A percentile compares a stretch with the other conserved stretches of the same genome.
These are phyloP conservation scores for Eubucco bourcierii DNA, from an alignment of 2,113 vertebrate genomes.

Conservation along the genomic window DNA sequence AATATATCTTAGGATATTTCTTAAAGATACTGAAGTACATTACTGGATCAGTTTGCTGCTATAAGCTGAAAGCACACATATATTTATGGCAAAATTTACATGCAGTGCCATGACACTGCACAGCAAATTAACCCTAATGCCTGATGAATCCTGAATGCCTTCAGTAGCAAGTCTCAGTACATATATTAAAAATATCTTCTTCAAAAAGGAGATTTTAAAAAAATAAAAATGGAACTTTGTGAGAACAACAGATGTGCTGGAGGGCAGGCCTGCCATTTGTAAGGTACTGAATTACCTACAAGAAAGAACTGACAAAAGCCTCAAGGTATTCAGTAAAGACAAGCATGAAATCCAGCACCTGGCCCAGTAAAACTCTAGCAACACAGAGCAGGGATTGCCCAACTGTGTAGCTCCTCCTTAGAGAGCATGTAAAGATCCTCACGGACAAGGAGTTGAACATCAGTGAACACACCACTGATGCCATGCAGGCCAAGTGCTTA, in stretches of 20 bases:
- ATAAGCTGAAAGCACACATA: not conserved
- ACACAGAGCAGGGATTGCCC: not conserved
- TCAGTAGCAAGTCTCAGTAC: not conserved
- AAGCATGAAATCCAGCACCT: not conserved
- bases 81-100: not conserved
- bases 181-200: not conserved
- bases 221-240: not conserved
- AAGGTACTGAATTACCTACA: not conserved
- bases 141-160: not conserved
- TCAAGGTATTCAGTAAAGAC: not conserved
- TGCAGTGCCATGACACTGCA: not conserved
- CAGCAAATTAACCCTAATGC: not conserved
- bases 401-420: not conserved
- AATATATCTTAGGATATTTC: not conserved
- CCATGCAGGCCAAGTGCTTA: not conserved
- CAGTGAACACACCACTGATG: too few relatives aligned
- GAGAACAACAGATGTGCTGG: rapidly evolving
- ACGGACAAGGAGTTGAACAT: not conserved
- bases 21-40: not conserved
- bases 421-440: not conserved
- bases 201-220: not conserved
- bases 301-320: not conserved
- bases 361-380: not conserved
- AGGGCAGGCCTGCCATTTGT: not conserved
- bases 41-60: not conserved